Evolutionary conservation across 1,140 invertebrate genomes (phyloP).

Genomic region (Oncopodura yosiiana): DNA sequence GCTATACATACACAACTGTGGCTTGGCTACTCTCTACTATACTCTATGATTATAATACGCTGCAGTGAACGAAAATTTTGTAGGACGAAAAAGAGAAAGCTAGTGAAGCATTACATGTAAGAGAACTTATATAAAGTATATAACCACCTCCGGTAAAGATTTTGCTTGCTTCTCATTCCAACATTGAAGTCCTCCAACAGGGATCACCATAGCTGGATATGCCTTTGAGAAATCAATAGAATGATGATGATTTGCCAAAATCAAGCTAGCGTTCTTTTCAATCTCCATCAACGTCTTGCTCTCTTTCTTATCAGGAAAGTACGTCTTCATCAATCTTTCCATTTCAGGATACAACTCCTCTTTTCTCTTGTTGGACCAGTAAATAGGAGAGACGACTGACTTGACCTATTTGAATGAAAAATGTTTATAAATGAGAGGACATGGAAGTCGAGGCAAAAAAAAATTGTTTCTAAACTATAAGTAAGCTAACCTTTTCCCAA

Average conservation of each 20-base stretch:
- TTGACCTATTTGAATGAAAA: no score
- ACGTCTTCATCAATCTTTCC: not conserved
- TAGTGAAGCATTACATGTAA: not conserved
- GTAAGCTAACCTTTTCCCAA: no score
- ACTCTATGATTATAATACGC: not conserved
- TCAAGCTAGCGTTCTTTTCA: constrained; percentile 5
- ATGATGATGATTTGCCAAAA: constrained; percentile 3
- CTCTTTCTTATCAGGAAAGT: not conserved
- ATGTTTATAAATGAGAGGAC: no score
- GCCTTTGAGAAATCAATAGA: constrained; percentile 7
- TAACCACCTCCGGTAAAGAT: not conserved
- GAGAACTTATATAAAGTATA: not conserved
- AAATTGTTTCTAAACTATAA: no score
- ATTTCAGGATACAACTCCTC: not conserved
- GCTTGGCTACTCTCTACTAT: no score
- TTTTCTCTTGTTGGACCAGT: not conserved
- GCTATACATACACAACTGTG: no score
- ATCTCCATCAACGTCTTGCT: not conserved
- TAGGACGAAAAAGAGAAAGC: not conserved
- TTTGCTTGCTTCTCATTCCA: not conserved
- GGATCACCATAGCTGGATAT: not conserved
- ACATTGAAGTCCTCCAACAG: constrained; percentile 14
- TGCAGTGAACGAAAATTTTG: not conserved
- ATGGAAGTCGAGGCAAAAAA: no score
- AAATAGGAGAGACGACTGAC: no score